phyloP scores from a whole-genome alignment of 2,113 vertebrate species.

The Lates calcarifer region DNA sequence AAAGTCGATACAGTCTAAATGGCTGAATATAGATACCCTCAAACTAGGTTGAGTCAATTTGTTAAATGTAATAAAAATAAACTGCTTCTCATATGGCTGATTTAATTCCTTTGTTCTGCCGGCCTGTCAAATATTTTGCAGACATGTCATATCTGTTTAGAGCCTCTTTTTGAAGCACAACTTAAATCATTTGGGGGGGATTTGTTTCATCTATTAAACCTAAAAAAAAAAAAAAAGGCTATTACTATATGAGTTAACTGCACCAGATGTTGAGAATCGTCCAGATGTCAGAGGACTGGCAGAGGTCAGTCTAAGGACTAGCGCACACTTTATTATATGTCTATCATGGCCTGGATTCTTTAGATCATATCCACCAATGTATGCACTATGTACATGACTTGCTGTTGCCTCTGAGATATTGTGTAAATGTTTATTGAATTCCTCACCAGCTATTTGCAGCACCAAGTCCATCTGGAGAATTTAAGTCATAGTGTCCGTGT shows the following conservation, averaged over 20 bases:
- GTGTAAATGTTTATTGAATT: constrained; percentile 39
- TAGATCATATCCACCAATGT: constrained; percentile 29
- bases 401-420: constrained; percentile 33
- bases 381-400: constrained; percentile 1
- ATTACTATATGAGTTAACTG: not conserved
- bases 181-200: constrained; percentile 1
- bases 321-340: not conserved
- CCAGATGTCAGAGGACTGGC: constrained; percentile 12
- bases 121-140: constrained; percentile 52
- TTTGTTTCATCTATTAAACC: constrained; percentile 39
- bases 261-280: constrained; percentile 28
- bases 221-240: not conserved
- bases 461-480: constrained; percentile 55
- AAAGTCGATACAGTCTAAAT: constrained; percentile 37
- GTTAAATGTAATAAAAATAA: constrained; percentile 52
- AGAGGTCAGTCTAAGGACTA: not conserved
- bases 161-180: constrained; percentile 31
- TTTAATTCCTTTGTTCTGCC: constrained; percentile 51
- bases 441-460: constrained; percentile 46
- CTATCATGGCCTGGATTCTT: constrained; percentile 6
- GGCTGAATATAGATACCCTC: constrained; percentile 52
- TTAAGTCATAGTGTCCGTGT: constrained; percentile 43
- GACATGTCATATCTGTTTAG: constrained; percentile 34
- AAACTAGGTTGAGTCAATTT: constrained; percentile 50
- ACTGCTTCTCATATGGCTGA: constrained; percentile 27